Evolutionary conservation across 2,113 vertebrate species (phyloP).

Genomic region (Thermophis baileyi): DNA sequence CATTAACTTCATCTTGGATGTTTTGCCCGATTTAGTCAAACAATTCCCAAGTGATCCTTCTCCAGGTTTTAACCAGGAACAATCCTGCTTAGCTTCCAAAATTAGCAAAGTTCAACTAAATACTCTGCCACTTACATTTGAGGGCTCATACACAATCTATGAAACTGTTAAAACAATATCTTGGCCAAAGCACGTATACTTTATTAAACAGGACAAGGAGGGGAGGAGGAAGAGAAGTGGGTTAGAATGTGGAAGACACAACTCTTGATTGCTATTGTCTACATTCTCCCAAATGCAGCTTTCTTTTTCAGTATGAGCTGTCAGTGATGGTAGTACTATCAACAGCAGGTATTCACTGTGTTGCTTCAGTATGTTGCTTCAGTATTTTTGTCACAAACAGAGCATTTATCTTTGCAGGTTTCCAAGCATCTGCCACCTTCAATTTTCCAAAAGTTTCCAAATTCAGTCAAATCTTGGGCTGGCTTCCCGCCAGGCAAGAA

Average conservation of each 20-base stretch:
- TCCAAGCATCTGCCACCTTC: conserved; percentile 1
- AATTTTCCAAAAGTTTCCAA: conserved; percentile 36
- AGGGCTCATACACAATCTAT: background rate
- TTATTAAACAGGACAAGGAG: background rate
- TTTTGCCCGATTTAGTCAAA: background rate
- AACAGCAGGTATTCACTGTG: background rate
- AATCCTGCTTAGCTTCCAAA: background rate
- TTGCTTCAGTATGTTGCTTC: background rate
- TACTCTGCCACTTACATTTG: background rate
- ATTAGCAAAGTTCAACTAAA: background rate
- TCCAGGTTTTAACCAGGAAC: background rate
- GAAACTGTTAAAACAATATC: background rate
- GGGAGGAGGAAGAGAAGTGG: background rate
- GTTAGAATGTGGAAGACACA: background rate
- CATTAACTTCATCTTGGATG: background rate
- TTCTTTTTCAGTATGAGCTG: background rate
- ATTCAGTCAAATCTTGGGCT: background rate
- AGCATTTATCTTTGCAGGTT: conserved; percentile 16
- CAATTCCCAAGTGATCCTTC: background rate
- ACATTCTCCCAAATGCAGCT: background rate
- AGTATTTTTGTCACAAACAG: background rate
- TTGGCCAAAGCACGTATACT: background rate
- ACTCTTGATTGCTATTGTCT: background rate
- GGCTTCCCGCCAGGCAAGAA: conserved; percentile 2
- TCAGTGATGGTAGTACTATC: background rate